Base-by-base conservation (phyloP, 1,140 invertebrate genomes). In the Pissodes strobi region DNA sequence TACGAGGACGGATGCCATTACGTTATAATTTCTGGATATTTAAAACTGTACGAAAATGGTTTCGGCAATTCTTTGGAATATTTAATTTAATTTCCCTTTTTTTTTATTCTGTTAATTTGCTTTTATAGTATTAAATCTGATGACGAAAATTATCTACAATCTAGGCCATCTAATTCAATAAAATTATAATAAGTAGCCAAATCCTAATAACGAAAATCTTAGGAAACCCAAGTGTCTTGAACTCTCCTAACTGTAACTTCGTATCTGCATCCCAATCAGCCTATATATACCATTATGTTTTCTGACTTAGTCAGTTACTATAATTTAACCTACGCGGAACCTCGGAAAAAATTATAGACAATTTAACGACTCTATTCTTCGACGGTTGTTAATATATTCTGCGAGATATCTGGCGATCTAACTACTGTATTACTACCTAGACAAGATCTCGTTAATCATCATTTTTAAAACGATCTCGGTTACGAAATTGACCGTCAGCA, bases 311-410 rank as follows among this genome's bases (percentile, higher is more conserved):
- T 18, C 39, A 25, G 56, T 46, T 48, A 46, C 56, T 59, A 48
- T 59, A 59, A 59, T 59, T 59, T 59, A 48, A 13, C 43, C 56
- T 59, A 59, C 56, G 43, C 45, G 17, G 27, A 34, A 48, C 41
- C 27, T 19, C 27, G 10, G 41, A 60, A 61, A 63, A 63, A 64
- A 57, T 57, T 52, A 51, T 21, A 49, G 53, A 64, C 62, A 48
- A 51, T 48, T 64, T 64, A 64, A 64, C 49, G 62, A 64, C 62
- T 64, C 62, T 64, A 64, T 64, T 64, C 62, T 64, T 64, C 45
- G 52, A 64, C 13, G 49, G 62, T 43, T 30, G 37, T 45, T 57
- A 64, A 64, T 64, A 64, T 49, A 64, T 64, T 57, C 62, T 12
- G 38, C 39, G 25, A 23, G 52, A 64, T 64, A 64, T 64, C 62